Conservation (phyloP, 2,888 invertebrate species). For the Keiferia lycopersicella region DNA sequence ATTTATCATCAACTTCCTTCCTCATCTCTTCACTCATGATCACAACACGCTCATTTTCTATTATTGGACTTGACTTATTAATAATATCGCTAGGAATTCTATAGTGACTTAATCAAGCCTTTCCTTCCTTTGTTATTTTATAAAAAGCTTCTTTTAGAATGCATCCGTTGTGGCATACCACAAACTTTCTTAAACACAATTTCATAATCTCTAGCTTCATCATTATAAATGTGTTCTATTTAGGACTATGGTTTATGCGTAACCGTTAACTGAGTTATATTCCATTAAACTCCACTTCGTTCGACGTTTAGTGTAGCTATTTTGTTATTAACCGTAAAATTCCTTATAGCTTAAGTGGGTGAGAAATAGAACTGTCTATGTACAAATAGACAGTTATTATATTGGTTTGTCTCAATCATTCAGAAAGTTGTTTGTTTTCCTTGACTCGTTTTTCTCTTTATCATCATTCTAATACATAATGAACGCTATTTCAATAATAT, state of each 20-base stretch:
- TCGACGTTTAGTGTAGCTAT: slow-evolving; percentile 12
- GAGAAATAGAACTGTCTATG: slow-evolving; percentile 8
- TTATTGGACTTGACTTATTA: background rate
- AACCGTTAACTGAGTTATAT: slow-evolving; percentile 15
- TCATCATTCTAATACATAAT: too few species aligned
- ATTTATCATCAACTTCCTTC: background rate
- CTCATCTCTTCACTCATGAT: background rate
- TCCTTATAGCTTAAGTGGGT: slow-evolving; percentile 17
- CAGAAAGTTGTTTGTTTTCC: too few species aligned
- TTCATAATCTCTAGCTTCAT: slow-evolving; percentile 12
- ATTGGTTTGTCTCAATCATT: too few species aligned
- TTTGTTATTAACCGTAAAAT: slow-evolving; percentile 17
- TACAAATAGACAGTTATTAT: too few species aligned
- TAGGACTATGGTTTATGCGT: slow-evolving; percentile 24
- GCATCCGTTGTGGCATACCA: slow-evolving; percentile 11
- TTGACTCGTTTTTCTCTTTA: too few species aligned
- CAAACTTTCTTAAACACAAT: slow-evolving; percentile 22
- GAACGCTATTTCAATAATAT: too few species aligned
- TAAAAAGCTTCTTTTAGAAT: background rate
- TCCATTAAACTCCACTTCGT: slow-evolving; percentile 14
- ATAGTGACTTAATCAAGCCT: background rate
- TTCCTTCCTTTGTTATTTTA: background rate
- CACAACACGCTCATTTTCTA: background rate
- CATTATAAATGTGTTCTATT: slow-evolving; percentile 23
- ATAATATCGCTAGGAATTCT: too few species aligned